A percentile compares a stretch with the other conserved stretches of the same genome.
These are phyloP conservation scores for Ctenomys sociabilis DNA, from an alignment of 2,113 vertebrate genomes.

Conservation along the genomic window DNA sequence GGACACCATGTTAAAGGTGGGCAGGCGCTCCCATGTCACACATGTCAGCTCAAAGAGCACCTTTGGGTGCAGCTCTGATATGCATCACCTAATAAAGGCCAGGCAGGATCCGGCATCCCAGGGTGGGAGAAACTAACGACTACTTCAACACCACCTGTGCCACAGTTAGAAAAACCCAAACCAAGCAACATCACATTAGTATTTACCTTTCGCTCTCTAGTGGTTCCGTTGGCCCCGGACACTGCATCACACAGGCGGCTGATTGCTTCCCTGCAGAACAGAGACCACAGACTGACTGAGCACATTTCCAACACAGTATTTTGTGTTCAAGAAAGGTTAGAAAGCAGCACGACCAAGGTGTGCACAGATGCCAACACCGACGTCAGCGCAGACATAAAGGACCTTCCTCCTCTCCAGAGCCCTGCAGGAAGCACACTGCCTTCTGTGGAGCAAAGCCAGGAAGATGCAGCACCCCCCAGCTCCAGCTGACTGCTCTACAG, in stretches of 20 bases:
- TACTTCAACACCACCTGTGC: conserved; percentile 44
- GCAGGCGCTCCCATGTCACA: not conserved
- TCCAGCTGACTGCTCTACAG: not conserved
- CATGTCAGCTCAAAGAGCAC: not conserved
- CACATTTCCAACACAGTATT: not conserved
- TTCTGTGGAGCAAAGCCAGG: not conserved
- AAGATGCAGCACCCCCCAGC: not conserved
- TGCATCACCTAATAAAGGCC: not conserved
- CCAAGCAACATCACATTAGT: conserved; percentile 28
- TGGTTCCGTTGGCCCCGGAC: conserved; percentile 86
- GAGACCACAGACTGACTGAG: conserved; percentile 78
- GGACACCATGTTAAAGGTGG: not conserved
- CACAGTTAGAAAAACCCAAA: conserved; percentile 44
- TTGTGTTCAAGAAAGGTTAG: not conserved
- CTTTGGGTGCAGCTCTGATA: not conserved
- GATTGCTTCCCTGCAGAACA: conserved; percentile 93
- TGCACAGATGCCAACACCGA: not conserved
- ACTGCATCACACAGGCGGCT: conserved; percentile 92
- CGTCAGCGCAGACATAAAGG: not conserved
- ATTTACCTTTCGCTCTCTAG: conserved; percentile 92
- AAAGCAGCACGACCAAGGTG: not conserved
- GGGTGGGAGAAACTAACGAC: not conserved
- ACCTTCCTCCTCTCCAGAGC: not conserved
- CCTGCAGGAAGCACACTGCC: not conserved
- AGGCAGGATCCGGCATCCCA: not conserved